Percentiles rank a stretch among this genome's conserved stretches.
These are phyloP conservation scores for Echinarachnius parma DNA, from an alignment of 53 echinoderm and acorn worm genomes.

Conservation along the genomic window DNA sequence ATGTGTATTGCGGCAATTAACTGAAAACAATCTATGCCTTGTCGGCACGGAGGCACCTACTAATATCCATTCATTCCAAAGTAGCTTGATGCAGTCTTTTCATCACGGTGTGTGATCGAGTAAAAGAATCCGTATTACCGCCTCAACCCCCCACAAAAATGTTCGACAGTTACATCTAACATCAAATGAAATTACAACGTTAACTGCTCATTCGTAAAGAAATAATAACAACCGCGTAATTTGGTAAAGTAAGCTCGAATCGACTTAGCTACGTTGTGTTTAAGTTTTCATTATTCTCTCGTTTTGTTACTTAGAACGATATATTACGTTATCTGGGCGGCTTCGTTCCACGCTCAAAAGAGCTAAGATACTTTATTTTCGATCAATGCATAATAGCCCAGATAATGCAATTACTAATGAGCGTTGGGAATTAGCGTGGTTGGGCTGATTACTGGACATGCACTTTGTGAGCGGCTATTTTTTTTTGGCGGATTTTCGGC, in stretches of 20 bases:
- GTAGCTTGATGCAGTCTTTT: too few relatives aligned
- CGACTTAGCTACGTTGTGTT: conserved; percentile 19
- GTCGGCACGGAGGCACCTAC: too few relatives aligned
- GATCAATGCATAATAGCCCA: conserved; percentile 46
- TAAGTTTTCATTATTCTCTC: conserved; percentile 36
- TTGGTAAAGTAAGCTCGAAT: conserved; percentile 27
- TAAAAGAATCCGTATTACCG: too few relatives aligned
- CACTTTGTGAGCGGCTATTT: conserved; percentile 15
- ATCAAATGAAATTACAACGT: too few relatives aligned
- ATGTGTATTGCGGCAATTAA: too few relatives aligned
- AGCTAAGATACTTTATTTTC: conserved; percentile 39
- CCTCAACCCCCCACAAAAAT: too few relatives aligned
- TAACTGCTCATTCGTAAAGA: too few relatives aligned
- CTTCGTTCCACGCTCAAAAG: conserved; percentile 10
- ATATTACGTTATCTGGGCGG: conserved; percentile 46
- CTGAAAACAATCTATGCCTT: too few relatives aligned
- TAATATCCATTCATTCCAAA: too few relatives aligned
- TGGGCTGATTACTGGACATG: conserved; percentile 30
- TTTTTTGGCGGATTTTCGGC: conserved; percentile 14
- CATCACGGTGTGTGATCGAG: too few relatives aligned
- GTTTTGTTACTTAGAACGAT: conserved; percentile 43
- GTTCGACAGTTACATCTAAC: too few relatives aligned
- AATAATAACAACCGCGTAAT: too few relatives aligned
- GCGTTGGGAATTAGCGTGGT: conserved; percentile 37
- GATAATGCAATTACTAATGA: conserved; percentile 55